These are phyloP conservation scores for Lerema accius DNA, from an alignment of 1,140 invertebrate species.

Conservation along the genomic window DNA sequence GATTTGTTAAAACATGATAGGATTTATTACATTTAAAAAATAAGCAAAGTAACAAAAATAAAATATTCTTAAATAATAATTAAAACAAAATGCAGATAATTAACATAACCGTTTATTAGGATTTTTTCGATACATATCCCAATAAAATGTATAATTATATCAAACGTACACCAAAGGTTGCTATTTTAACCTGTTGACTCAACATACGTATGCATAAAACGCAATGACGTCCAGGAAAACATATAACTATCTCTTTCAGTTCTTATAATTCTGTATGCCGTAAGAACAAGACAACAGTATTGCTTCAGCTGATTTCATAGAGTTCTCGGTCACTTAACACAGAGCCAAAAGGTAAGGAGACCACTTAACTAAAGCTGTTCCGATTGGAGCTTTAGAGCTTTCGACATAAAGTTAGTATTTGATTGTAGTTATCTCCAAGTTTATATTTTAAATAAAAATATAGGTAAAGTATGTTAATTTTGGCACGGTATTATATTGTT, in stretches of 20 bases:
- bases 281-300: conserved; percentile 48
- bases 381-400: conserved; percentile 41
- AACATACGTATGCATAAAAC: conserved; percentile 64
- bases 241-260: conserved; percentile 55
- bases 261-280: conserved; percentile 20
- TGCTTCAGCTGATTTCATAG: conserved; percentile 52
- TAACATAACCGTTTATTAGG: too few relatives aligned
- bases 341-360: conserved; percentile 35
- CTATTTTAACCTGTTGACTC: conserved; percentile 68
- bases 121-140: too few relatives aligned
- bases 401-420: conserved; percentile 37
- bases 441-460: conserved; percentile 45
- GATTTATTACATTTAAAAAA: too few relatives aligned
- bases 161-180: conserved; percentile 49
- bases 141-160: too few relatives aligned
- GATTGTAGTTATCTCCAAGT: conserved; percentile 51
- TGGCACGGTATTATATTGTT: conserved; percentile 22
- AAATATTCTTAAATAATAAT: neutral
- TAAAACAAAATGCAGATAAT: neutral
- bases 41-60: too few relatives aligned
- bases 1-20: too few relatives aligned
- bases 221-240: conserved; percentile 38
- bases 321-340: conserved; percentile 47
- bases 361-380: conserved; percentile 33
- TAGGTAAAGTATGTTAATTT: conserved; percentile 50